Percentiles rank a stretch among this genome's conserved stretches.
These are phyloP conservation scores for Latrodectus elegans DNA, from an alignment of 2,888 invertebrate species.

Conservation along the genomic window DNA sequence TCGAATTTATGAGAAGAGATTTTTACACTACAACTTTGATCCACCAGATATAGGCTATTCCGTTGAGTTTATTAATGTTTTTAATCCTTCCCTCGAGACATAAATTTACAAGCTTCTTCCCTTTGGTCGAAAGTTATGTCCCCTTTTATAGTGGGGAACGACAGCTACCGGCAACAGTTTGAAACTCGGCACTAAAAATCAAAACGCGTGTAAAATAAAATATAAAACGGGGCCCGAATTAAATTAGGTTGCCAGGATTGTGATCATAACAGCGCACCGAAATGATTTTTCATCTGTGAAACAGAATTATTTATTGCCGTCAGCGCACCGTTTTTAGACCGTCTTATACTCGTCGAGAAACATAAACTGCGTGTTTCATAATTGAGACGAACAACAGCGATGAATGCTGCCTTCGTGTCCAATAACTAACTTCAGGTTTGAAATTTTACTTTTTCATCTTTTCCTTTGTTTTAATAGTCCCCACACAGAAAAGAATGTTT, in stretches of 20 bases:
- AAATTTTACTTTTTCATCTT: no score
- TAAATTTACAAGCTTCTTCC: constrained; percentile 19
- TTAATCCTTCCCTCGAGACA: constrained; percentile 56
- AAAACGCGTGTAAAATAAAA: constrained; percentile 68
- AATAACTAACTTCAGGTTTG: background rate
- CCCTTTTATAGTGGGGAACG: constrained; percentile 52
- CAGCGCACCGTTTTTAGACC: constrained; percentile 20
- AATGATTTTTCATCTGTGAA: constrained; percentile 48
- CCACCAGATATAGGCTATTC: constrained; percentile 20
- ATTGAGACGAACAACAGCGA: constrained; percentile 22
- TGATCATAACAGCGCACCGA: constrained; percentile 34
- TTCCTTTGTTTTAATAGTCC: no score
- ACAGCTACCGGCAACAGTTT: constrained; percentile 38
- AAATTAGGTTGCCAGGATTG: constrained; percentile 46
- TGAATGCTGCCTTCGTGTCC: background rate
- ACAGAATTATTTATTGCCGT: constrained; percentile 59
- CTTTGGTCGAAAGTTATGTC: constrained; percentile 13
- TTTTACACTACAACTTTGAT: constrained; percentile 51
- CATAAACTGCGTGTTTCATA: constrained; percentile 36
- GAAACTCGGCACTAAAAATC: constrained; percentile 63
- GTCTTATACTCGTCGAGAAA: constrained; percentile 6
- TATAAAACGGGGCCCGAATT: constrained; percentile 63
- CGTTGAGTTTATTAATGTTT: constrained; percentile 66
- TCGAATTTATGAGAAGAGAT: constrained; percentile 36
- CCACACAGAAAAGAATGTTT: no score